phyloP scores from a whole-genome alignment of 2,888 invertebrate genomes.

The Dascillus cervinus region DNA sequence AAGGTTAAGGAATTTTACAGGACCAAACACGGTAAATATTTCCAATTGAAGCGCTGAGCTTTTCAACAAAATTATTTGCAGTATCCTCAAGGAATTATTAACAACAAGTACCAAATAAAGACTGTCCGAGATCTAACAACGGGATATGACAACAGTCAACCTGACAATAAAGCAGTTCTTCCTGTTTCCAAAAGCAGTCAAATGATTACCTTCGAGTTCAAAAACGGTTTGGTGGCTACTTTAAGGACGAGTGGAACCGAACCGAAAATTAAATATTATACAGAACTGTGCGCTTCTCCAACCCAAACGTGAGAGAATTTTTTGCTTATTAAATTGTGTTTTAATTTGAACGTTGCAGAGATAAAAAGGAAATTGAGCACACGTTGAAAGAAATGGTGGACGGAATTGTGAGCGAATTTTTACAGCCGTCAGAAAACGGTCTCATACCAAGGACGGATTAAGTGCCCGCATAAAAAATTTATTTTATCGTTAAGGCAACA shows the following conservation, averaged over 20 bases:
- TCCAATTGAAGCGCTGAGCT: not conserved
- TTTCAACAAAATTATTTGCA: slow-evolving; percentile 37
- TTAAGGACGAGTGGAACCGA: slow-evolving; percentile 97
- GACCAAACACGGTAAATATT: slow-evolving; percentile 51
- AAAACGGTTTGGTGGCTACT: slow-evolving; percentile 78
- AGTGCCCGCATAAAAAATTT: slow-evolving; percentile 3
- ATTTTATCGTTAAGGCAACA: not conserved
- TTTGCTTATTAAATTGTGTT: slow-evolving; percentile 4
- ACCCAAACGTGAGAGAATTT: slow-evolving; percentile 48
- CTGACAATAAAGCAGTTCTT: slow-evolving; percentile 60
- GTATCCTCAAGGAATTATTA: slow-evolving; percentile 63
- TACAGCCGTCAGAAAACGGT: slow-evolving; percentile 67
- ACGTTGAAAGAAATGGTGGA: slow-evolving; percentile 67
- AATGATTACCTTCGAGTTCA: slow-evolving; percentile 93
- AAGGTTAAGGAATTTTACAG: slow-evolving; percentile 66
- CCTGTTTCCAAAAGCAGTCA: slow-evolving; percentile 62
- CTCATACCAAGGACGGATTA: slow-evolving; percentile 43
- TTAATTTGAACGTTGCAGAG: slow-evolving; percentile 42
- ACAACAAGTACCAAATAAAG: slow-evolving; percentile 56
- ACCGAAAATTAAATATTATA: slow-evolving; percentile 98
- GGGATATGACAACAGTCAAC: slow-evolving; percentile 69
- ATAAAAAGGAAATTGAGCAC: slow-evolving; percentile 53
- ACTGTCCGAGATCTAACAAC: slow-evolving; percentile 82
- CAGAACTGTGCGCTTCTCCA: slow-evolving; percentile 72
- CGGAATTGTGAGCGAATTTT: slow-evolving; percentile 69